phyloP scores from a whole-genome alignment of 2,113 vertebrate species.

The Colossoma macropomum region DNA sequence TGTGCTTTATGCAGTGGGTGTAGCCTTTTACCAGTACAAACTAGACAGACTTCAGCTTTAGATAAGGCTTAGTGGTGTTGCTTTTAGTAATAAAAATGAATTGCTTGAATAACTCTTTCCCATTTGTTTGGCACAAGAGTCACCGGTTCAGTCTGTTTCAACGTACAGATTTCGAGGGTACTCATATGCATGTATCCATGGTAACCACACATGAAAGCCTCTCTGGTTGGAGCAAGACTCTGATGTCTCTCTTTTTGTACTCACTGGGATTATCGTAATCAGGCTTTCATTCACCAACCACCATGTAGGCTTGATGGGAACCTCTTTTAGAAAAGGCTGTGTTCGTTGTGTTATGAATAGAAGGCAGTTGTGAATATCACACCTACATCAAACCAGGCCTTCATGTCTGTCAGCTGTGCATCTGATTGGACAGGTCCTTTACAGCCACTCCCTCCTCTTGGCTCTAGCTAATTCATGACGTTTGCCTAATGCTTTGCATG shows the following conservation, averaged over 20 bases:
- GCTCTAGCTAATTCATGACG: neutral
- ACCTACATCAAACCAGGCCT: constrained; percentile 21
- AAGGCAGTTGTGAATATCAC: neutral
- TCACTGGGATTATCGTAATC: neutral
- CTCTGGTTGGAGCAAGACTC: neutral
- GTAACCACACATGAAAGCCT: neutral
- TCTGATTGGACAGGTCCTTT: neutral
- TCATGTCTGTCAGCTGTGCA: constrained; percentile 4
- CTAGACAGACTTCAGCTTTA: too few species aligned
- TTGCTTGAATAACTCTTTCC: neutral
- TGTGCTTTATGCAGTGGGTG: neutral
- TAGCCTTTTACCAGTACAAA: too few species aligned
- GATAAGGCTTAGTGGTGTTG: too few species aligned
- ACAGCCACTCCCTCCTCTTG: neutral
- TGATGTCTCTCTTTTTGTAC: neutral
- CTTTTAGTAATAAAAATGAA: too few species aligned
- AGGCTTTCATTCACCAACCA: constrained; percentile 8
- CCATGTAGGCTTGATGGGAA: neutral
- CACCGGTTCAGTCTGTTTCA: neutral
- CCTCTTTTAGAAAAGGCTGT: neutral
- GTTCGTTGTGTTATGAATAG: constrained; percentile 19
- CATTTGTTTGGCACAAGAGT: neutral
- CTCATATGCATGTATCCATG: constrained; percentile 5
- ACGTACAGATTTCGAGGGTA: neutral
- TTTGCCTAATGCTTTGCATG: neutral